phyloP scores from a whole-genome alignment of 1,140 invertebrate genomes.

The Drosophila burlai region DNA sequence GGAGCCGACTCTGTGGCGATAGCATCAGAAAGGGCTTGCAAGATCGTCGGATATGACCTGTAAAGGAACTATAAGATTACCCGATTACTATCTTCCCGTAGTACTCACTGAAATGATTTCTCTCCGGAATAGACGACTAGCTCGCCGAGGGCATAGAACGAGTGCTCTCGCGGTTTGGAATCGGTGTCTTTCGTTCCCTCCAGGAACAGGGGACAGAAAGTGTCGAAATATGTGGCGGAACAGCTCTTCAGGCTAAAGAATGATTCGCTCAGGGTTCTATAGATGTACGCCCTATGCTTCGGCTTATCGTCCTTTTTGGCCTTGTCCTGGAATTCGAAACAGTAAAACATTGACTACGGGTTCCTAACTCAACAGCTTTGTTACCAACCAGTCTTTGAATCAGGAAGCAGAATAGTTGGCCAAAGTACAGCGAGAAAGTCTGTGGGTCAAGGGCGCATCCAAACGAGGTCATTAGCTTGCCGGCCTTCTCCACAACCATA shows the following conservation, averaged over 20 bases:
- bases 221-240: constrained; percentile 87
- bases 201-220: constrained; percentile 89
- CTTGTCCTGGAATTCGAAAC: constrained; percentile 54
- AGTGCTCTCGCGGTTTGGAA: constrained; percentile 90
- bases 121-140: constrained; percentile 87
- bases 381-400: constrained; percentile 87
- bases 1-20: constrained; percentile 88
- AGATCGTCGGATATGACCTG: constrained; percentile 85
- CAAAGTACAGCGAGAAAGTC: constrained; percentile 89
- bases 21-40: constrained; percentile 88
- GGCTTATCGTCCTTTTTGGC: constrained; percentile 61
- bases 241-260: constrained; percentile 87
- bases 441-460: constrained; percentile 88
- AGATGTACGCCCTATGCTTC: constrained; percentile 89
- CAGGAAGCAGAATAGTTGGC: constrained; percentile 88
- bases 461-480: constrained; percentile 90
- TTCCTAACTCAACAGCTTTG: too few relatives aligned
- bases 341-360: neutral
- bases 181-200: constrained; percentile 87
- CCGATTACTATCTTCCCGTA: too few relatives aligned
- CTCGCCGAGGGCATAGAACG: constrained; percentile 91
- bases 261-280: constrained; percentile 91
- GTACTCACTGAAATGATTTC: constrained; percentile 76
- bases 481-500: constrained; percentile 90
- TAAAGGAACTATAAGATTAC: too few relatives aligned